Evolutionary conservation across 2,888 invertebrate genomes (phyloP), one percentile per base, ranked within the genome.

Genomic region (Drosophila neonasuta): DNA sequence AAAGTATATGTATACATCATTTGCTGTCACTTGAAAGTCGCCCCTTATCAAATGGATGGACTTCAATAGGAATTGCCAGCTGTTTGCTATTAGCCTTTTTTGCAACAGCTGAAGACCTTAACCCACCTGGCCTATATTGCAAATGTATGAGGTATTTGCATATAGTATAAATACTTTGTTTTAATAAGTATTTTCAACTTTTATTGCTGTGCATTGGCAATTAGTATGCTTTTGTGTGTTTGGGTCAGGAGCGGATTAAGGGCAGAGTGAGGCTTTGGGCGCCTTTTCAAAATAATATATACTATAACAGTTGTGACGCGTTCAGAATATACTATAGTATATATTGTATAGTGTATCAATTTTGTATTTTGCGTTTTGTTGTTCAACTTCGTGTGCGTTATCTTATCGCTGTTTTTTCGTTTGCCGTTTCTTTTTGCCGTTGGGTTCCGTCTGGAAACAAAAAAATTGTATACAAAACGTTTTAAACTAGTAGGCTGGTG

Each of bases 371-470:
- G 59, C 51, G 59, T 17, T 41, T 45, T 41, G 51, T 42, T 54
- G 61, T 46, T 39, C 32, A 48, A 29, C 56, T 66, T 63, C 44
- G 34, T 29, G 34, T 46, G 3, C 36, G 32, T 82, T 81, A 81
- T 81, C 81, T 81, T 79, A 81, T 81, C 81, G 52, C 63, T 20
- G 24, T 20, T 56, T 24, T 24, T 54, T 34, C 44, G 58, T 61
- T 59, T 50, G 50, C 55, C 10, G 48, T 57, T 72, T 82, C 66
- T 73, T 49, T 13, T 49, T 13, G 42, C 32, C 32, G 67, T 24
- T 24, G 24, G 24, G 24, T 71, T 77, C 73, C 69, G 84, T 52
- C 44, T 65, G 39, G 44, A 60, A 55, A 67, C n/a, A 36, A 6
- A 34, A 34, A 6, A 6, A 2, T 36, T 62, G 24, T 68, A 68